These are phyloP conservation scores for Phalera bucephala DNA, from an alignment of 2,888 invertebrate genomes.

Conservation along the genomic window DNA sequence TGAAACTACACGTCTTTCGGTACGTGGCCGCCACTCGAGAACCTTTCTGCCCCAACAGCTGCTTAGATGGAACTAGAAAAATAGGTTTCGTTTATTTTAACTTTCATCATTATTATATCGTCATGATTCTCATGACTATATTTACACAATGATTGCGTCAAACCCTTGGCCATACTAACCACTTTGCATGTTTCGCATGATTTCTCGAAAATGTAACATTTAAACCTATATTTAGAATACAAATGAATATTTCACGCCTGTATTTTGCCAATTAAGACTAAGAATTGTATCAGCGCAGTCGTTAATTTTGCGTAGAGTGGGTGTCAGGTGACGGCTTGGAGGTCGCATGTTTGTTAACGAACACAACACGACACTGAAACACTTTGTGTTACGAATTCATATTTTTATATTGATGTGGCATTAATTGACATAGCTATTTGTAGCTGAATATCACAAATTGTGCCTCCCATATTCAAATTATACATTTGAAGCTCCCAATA, in stretches of 20 bases:
- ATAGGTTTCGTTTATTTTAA: too few relatives aligned
- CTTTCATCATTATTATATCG: too few relatives aligned
- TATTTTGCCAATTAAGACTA: constrained; percentile 20
- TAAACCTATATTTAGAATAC: neutral
- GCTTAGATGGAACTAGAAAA: too few relatives aligned
- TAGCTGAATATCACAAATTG: neutral
- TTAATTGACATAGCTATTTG: neutral
- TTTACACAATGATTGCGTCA: too few relatives aligned
- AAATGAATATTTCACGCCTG: constrained; percentile 11
- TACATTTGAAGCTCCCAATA: too few relatives aligned
- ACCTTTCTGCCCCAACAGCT: too few relatives aligned
- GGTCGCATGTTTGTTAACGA: constrained; percentile 21
- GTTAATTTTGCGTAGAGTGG: constrained; percentile 23
- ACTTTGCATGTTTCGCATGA: neutral
- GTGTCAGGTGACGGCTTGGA: constrained; percentile 16
- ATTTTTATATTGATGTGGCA: neutral
- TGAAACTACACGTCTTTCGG: too few relatives aligned
- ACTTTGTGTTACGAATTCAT: constrained; percentile 2
- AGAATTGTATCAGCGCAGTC: constrained; percentile 26
- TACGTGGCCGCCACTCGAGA: too few relatives aligned
- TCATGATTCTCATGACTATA: too few relatives aligned
- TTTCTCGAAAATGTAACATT: neutral
- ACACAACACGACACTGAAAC: constrained; percentile 23
- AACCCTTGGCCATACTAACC: too few relatives aligned
- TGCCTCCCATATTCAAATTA: too few relatives aligned